Conservation (phyloP, 2,888 invertebrate genomes). For the Sinopyrophorus schimmeli region DNA sequence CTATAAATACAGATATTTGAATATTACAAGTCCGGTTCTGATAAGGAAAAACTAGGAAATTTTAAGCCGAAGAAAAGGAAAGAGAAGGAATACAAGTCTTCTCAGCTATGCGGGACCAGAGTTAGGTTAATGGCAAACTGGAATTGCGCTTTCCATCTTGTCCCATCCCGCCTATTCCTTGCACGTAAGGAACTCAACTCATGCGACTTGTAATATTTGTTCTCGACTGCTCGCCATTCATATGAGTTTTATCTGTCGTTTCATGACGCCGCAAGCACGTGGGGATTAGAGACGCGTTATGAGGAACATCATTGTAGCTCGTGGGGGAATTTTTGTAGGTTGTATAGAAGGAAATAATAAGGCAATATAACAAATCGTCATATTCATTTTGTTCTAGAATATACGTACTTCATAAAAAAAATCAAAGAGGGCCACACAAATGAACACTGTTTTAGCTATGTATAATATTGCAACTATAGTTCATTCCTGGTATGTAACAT, state of each 20-base stretch:
- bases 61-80: constrained; percentile 36
- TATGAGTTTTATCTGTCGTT: constrained; percentile 53
- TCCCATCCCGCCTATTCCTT: constrained; percentile 56
- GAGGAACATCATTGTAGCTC: constrained; percentile 38
- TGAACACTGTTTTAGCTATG: too few relatives aligned
- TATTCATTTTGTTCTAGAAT: too few relatives aligned
- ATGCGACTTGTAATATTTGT: constrained; percentile 57
- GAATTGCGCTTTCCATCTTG: constrained; percentile 73
- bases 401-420: too few relatives aligned
- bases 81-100: constrained; percentile 47
- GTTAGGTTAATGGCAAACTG: constrained; percentile 72
- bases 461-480: too few relatives aligned
- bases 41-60: constrained; percentile 24
- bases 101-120: constrained; percentile 63
- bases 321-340: constrained; percentile 32
- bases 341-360: constrained; percentile 28
- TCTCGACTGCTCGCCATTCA: constrained; percentile 55
- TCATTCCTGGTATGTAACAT: too few relatives aligned
- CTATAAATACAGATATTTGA: too few relatives aligned
- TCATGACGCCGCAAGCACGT: constrained; percentile 52
- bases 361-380: constrained; percentile 23
- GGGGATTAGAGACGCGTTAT: constrained; percentile 45
- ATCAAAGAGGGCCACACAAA: too few relatives aligned
- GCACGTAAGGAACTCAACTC: constrained; percentile 57
- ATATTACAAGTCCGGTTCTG: constrained; percentile 14